Conservation (phyloP, 1,140 invertebrate genomes). For the Elymnias hypermnestra region DNA sequence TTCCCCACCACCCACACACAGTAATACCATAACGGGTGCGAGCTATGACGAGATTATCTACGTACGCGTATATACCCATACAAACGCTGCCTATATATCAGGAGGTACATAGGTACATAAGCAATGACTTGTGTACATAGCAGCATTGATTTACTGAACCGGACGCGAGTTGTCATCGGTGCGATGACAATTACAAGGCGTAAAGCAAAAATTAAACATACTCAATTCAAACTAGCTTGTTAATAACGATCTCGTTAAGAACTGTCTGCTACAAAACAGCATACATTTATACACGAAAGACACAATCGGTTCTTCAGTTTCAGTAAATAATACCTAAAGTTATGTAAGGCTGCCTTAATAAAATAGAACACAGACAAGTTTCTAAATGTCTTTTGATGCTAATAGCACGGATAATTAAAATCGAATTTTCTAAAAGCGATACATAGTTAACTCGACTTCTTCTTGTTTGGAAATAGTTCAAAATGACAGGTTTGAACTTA, state of each 20-base stretch:
- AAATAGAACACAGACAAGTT: too few species aligned
- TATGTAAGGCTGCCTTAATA: too few species aligned
- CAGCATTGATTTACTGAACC: constrained; percentile 68
- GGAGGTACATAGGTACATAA: constrained; percentile 60
- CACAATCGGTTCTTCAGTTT: too few species aligned
- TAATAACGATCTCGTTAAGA: constrained; percentile 1
- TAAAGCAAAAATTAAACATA: constrained; percentile 42
- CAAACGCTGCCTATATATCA: constrained; percentile 54
- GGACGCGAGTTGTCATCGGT: constrained; percentile 56
- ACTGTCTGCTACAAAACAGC: background rate
- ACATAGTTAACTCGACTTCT: too few species aligned
- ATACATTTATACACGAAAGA: background rate
- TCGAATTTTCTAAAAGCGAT: too few species aligned
- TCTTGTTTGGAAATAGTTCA: too few species aligned
- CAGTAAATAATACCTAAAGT: too few species aligned
- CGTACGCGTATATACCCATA: constrained; percentile 65
- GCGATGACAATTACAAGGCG: constrained; percentile 46
- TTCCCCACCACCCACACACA: constrained; percentile 55
- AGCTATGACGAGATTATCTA: constrained; percentile 75
- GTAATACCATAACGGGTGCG: constrained; percentile 74
- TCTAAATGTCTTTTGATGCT: too few species aligned
- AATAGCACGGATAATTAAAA: too few species aligned
- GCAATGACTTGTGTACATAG: constrained; percentile 69
- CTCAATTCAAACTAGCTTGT: constrained; percentile 10
- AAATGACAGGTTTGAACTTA: too few species aligned